Evolutionary conservation across 2,797 vertebrate species (phyloP).

Genomic region (Hipposideros larvatus): DNA sequence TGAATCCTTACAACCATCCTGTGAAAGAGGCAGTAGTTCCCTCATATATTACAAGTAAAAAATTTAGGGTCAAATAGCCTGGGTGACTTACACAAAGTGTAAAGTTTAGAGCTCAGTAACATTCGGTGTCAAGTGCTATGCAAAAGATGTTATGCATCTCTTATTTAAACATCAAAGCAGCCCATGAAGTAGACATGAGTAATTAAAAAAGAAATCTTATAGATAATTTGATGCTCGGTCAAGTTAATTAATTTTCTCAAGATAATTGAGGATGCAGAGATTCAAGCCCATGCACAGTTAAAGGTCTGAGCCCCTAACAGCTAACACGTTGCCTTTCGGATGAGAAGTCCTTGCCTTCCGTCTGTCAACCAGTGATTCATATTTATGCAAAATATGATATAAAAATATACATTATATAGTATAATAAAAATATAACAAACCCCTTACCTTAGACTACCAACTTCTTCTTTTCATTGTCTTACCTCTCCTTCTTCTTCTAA

Average conservation of each 20-base stretch:
- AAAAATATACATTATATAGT: background rate
- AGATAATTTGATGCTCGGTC: background rate
- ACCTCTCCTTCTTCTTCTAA: background rate
- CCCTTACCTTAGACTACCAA: background rate
- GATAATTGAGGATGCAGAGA: background rate
- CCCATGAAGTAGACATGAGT: background rate
- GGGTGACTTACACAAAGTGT: background rate
- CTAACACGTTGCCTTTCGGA: background rate
- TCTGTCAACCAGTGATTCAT: background rate
- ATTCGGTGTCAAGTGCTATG: background rate
- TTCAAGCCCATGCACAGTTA: background rate
- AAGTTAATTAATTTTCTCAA: slow-evolving; percentile 26
- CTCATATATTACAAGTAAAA: background rate
- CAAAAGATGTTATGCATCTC: background rate
- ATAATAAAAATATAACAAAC: background rate
- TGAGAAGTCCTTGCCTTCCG: background rate
- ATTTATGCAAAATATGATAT: background rate
- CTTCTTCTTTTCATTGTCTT: background rate
- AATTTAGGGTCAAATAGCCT: background rate
- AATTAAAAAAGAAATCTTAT: background rate
- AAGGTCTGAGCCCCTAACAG: background rate
- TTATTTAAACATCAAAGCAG: background rate
- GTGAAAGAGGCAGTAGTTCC: background rate
- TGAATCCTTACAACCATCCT: background rate
- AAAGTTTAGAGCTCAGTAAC: background rate